These are phyloP conservation scores for Haliclystus octoradiatus DNA, from an alignment of 30 jellyfish, hydroid and myxozoan genomes.

Conservation along the genomic window DNA sequence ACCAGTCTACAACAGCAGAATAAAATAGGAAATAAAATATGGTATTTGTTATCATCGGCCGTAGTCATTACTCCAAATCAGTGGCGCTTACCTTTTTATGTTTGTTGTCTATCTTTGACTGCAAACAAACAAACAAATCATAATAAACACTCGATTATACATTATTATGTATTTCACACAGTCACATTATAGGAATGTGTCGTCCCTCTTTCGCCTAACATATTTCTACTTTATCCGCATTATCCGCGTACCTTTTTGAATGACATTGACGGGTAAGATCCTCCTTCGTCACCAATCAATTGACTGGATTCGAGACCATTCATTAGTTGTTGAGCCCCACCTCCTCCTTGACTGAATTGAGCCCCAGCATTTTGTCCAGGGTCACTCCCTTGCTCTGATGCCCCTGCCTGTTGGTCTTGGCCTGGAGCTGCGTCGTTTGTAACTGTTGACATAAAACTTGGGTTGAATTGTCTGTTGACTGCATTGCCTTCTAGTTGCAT, in stretches of 20 bases:
- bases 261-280: neutral
- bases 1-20: too few species aligned
- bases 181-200: too few species aligned
- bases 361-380: neutral
- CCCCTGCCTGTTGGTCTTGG: slow-evolving; percentile 1
- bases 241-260: neutral
- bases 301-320: neutral
- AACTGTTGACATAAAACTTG: neutral
- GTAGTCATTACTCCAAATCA: too few species aligned
- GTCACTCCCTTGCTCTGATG: neutral
- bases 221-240: too few species aligned
- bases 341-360: neutral
- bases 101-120: neutral
- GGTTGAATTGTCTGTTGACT: neutral
- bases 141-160: too few species aligned
- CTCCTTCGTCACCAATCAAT: neutral
- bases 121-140: neutral
- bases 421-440: neutral
- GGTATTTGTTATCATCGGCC: too few species aligned
- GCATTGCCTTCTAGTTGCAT: slow-evolving; percentile 1
- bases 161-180: too few species aligned
- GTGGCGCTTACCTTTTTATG: neutral
- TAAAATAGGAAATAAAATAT: too few species aligned
- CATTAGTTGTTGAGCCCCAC: neutral
- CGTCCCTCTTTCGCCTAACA: too few species aligned